phyloP scores from a whole-genome alignment of 2,888 invertebrate species.

The Pecten maximus region DNA sequence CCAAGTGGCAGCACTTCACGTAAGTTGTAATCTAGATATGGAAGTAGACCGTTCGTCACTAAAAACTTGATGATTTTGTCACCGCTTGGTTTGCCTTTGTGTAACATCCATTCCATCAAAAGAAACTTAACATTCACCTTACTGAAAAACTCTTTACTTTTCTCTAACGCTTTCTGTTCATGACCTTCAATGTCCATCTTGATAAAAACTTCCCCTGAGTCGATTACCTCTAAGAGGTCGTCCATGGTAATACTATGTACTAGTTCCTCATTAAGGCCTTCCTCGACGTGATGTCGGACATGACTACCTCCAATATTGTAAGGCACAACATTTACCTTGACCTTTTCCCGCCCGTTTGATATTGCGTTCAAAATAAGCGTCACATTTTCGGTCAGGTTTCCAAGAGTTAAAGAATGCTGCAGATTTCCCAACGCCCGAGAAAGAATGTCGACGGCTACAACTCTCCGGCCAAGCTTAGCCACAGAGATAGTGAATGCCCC shows the following conservation, averaged over 20 bases:
- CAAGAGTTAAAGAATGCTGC: constrained; percentile 56
- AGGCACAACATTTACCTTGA: constrained; percentile 57
- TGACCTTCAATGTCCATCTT: constrained; percentile 76
- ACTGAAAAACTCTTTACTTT: constrained; percentile 65
- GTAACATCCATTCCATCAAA: constrained; percentile 74
- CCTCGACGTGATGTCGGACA: constrained; percentile 48
- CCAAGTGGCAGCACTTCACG: constrained; percentile 55
- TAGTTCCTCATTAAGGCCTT: background rate
- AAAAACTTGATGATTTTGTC: constrained; percentile 62
- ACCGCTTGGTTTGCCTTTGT: constrained; percentile 60
- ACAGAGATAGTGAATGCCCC: constrained; percentile 67
- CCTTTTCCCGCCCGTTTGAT: constrained; percentile 61
- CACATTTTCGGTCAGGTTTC: constrained; percentile 56
- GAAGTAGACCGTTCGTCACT: constrained; percentile 66
- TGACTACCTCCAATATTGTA: constrained; percentile 69
- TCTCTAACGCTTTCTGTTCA: constrained; percentile 66
- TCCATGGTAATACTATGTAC: constrained; percentile 66
- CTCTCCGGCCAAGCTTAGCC: constrained; percentile 62
- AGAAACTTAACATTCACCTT: constrained; percentile 66
- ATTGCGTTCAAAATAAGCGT: constrained; percentile 67
- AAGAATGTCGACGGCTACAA: constrained; percentile 64
- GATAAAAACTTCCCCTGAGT: constrained; percentile 62
- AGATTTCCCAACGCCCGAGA: constrained; percentile 58
- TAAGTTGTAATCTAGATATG: constrained; percentile 57
- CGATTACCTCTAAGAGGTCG: constrained; percentile 63